Evolutionary conservation across 2,797 vertebrate genomes (phyloP).

Genomic region (Psittacula echo): DNA sequence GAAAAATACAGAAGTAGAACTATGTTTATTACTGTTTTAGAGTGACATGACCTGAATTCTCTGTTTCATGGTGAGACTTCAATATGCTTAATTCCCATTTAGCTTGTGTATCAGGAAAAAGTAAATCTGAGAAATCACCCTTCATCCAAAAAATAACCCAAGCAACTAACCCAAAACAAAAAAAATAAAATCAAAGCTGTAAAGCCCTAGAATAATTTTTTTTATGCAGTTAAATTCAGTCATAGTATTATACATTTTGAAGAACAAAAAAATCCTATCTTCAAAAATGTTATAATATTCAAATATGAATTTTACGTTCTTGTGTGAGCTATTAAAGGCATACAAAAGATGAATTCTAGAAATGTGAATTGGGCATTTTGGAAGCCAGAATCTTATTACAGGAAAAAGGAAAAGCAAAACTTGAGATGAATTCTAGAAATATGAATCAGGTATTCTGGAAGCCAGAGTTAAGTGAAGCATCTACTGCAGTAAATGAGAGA

Average conservation of each 20-base stretch:
- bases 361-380: background rate
- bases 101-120: background rate
- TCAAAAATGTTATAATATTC: background rate
- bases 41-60: background rate
- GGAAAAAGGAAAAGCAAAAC: background rate
- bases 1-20: background rate
- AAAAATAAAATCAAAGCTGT: background rate
- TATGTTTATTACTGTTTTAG: background rate
- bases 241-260: background rate
- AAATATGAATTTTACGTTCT: background rate
- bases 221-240: background rate
- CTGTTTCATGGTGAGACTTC: background rate
- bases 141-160: background rate
- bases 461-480: background rate
- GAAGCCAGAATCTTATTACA: background rate
- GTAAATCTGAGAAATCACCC: background rate
- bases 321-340: background rate
- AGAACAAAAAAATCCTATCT: background rate
- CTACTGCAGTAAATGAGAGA: background rate
- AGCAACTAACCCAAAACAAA: background rate
- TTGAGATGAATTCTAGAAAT: background rate
- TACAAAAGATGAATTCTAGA: background rate
- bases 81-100: background rate
- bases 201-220: background rate
- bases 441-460: background rate